phyloP scores from a whole-genome alignment of 2,888 invertebrate genomes.

The Schizotus pectinicornis region DNA sequence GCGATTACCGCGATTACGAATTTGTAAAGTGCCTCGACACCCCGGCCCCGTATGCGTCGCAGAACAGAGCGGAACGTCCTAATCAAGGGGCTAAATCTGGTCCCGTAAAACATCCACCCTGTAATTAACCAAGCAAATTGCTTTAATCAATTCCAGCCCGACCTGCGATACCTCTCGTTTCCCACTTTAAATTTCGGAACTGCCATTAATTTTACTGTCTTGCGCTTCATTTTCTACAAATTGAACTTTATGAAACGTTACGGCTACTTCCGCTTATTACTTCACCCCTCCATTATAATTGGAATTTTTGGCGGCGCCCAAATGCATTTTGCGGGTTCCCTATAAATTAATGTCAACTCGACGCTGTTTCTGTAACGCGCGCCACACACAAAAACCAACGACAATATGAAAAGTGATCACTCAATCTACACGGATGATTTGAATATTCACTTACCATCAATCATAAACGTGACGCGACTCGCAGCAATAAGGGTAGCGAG shows the following conservation, averaged over 20 bases:
- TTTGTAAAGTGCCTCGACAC: too few relatives aligned
- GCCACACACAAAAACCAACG: conserved; percentile 7
- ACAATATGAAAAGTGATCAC: conserved; percentile 35
- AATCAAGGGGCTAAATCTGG: conserved; percentile 32
- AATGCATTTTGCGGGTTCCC: conserved; percentile 1
- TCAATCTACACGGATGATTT: conserved; percentile 39
- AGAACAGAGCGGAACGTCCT: conserved; percentile 16
- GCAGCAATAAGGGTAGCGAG: conserved; percentile 14
- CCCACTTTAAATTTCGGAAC: conserved; percentile 26
- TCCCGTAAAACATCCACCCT: conserved; percentile 40
- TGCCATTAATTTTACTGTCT: conserved; percentile 29
- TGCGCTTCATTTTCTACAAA: conserved; percentile 30
- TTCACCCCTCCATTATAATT: background rate
- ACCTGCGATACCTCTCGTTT: conserved; percentile 24
- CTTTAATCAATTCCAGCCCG: conserved; percentile 41
- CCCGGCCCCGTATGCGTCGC: background rate
- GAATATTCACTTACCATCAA: conserved; percentile 44
- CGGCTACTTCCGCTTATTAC: conserved; percentile 26
- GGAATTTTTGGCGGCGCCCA: background rate
- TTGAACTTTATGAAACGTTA: conserved; percentile 32
- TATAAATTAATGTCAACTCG: background rate
- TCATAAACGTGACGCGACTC: conserved; percentile 33
- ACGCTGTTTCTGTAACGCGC: too few relatives aligned
- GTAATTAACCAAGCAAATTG: conserved; percentile 45
- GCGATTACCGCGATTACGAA: too few relatives aligned